Base-by-base conservation (phyloP, 92 coral and sea anemone species). In the Scolanthus callimorphus region DNA sequence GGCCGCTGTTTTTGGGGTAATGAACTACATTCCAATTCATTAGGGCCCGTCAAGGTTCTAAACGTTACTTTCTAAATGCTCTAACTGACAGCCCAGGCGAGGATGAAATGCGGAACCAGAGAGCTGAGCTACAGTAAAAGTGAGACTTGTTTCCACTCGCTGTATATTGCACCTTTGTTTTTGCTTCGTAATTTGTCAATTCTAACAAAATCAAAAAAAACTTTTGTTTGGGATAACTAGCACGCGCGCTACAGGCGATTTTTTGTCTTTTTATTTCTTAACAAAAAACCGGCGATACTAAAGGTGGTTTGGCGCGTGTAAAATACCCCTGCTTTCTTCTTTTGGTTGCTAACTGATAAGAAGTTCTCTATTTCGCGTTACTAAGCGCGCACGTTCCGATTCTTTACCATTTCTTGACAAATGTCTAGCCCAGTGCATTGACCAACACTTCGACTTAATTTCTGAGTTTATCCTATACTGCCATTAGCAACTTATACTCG, bases 1-100 rank as follows among this genome's bases (percentile, higher is more conserved):
- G 67, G 83, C 65, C 74, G 85, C 80, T 83, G 79, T 79, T 84
- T 77, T 62, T 78, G 72, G 69, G n/a, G 72, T 84, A 78, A 88
- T 88, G 86, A 88, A 79, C 43, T 51, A 71, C 82, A 78, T 74
- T 79, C 77, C 77, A 77, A 60, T 68, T 88, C 77, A 78, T 77
- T 74, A 78, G 82, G 73, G 67, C 67, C 50, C 76, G 72, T 63
- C 66, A 66, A 69, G 70, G 72, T 67, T 60, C 17, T 20, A 26
- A 57, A 68, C 66, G 79, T 74, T 78, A 70, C 69, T 69, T 66
- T 50, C 58, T 24, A 59, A 75, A 64, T 29, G 57, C 55, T n/a
- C n/a, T n/a, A n/a, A n/a, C n/a, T n/a, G n/a, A n/a, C n/a, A n/a
- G n/a, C n/a, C n/a, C n/a, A n/a, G n/a, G n/a, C n/a, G n/a, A n/a